Conservation (phyloP, 2,888 invertebrate genomes). For the Hetaerina titia region DNA sequence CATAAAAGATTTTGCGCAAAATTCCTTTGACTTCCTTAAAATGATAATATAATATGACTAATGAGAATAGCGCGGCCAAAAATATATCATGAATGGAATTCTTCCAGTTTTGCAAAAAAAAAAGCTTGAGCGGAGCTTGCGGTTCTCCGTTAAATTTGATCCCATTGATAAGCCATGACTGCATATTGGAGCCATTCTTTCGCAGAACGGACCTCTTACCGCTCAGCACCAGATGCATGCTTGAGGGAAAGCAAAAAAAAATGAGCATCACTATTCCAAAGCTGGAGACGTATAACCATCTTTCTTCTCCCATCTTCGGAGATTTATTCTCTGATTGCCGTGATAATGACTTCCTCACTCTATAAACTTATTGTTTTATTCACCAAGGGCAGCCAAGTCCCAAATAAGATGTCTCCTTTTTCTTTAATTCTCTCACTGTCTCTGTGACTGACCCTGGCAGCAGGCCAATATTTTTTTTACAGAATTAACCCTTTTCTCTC, state of each 20-base stretch:
- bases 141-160: background rate
- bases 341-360: constrained; percentile 49
- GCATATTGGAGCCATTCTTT: background rate
- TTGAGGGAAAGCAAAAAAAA: background rate
- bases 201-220: background rate
- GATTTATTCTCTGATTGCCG: constrained; percentile 22
- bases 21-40: background rate
- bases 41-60: background rate
- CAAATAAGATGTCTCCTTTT: constrained; percentile 21
- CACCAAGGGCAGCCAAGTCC: background rate
- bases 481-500: background rate
- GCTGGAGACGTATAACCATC: background rate
- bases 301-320: background rate
- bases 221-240: background rate
- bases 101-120: background rate
- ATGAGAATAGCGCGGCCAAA: too few relatives aligned
- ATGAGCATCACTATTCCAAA: background rate
- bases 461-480: background rate
- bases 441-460: constrained; percentile 12
- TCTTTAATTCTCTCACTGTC: background rate
- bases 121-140: background rate
- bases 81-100: background rate
- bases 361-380: background rate
- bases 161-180: background rate
- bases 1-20: background rate